Conservation (phyloP, 2,113 vertebrate species). For the Nicator chloris region DNA sequence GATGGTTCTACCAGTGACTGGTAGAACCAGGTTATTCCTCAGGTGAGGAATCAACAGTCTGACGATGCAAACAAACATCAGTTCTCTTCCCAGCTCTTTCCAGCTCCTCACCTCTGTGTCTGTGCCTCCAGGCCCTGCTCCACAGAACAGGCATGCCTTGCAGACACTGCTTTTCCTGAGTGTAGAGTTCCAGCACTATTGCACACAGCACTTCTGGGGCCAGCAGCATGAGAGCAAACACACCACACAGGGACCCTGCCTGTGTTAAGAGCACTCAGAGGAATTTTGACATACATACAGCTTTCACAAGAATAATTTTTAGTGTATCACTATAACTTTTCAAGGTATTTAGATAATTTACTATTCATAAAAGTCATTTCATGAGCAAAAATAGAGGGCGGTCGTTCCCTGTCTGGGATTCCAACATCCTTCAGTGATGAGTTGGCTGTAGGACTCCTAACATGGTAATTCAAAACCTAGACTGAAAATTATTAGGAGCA, state of each 20-base stretch:
- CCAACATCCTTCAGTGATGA: neutral
- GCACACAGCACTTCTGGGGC: fast-evolving
- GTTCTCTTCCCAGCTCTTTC: neutral
- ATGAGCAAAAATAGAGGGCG: neutral
- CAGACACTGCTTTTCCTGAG: neutral
- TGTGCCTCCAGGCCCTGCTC: neutral
- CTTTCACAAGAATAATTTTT: neutral
- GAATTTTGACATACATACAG: neutral
- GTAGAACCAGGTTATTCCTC: too few relatives aligned
- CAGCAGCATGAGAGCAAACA: neutral
- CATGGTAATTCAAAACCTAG: neutral
- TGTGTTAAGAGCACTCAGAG: neutral
- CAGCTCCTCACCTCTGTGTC: neutral
- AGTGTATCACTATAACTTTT: neutral
- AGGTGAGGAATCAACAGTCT: neutral
- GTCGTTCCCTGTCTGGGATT: neutral
- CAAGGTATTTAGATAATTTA: neutral
- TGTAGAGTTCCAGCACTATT: neutral
- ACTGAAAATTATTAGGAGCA: neutral
- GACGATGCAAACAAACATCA: neutral
- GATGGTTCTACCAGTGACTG: neutral
- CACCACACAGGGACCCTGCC: neutral
- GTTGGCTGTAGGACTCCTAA: neutral
- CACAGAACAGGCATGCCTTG: neutral
- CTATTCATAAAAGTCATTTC: neutral